These are phyloP conservation scores for Erebia ligea DNA, from an alignment of 2,888 invertebrate species.

Conservation along the genomic window DNA sequence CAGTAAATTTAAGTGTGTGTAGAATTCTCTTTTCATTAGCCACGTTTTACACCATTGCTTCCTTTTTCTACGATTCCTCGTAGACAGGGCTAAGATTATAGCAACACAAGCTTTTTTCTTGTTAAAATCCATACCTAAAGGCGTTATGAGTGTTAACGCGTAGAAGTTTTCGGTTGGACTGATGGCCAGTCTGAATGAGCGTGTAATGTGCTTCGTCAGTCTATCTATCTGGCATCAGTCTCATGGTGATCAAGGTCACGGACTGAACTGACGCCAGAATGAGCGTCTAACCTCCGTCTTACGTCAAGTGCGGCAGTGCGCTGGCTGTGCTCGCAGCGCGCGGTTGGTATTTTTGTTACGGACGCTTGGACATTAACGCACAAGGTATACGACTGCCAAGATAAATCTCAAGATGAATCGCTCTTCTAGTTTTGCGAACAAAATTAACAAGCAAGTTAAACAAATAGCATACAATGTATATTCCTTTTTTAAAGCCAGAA, in stretches of 20 bases:
- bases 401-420: constrained; percentile 4
- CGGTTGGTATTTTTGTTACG: background rate
- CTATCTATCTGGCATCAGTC: background rate
- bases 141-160: background rate
- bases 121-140: background rate
- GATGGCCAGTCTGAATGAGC: background rate
- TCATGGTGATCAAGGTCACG: background rate
- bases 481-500: constrained; percentile 4
- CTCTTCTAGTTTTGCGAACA: constrained; percentile 1
- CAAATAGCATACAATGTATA: background rate
- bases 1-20: constrained; percentile 5
- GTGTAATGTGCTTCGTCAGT: background rate
- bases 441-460: constrained; percentile 2
- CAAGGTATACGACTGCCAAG: constrained; percentile 4
- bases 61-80: background rate
- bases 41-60: constrained; percentile 1
- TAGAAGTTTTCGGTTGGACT: background rate
- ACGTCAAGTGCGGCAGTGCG: background rate
- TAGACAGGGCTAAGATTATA: background rate
- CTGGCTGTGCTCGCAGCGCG: constrained; percentile 1
- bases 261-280: constrained; percentile 1
- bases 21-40: background rate
- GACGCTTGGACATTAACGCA: constrained; percentile 4
- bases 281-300: background rate
- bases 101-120: constrained; percentile 1